A percentile compares a stretch with the other conserved stretches of the same genome.
phyloP scores from a whole-genome alignment of 2,888 invertebrate genomes.

The Slavum lentiscoides region DNA sequence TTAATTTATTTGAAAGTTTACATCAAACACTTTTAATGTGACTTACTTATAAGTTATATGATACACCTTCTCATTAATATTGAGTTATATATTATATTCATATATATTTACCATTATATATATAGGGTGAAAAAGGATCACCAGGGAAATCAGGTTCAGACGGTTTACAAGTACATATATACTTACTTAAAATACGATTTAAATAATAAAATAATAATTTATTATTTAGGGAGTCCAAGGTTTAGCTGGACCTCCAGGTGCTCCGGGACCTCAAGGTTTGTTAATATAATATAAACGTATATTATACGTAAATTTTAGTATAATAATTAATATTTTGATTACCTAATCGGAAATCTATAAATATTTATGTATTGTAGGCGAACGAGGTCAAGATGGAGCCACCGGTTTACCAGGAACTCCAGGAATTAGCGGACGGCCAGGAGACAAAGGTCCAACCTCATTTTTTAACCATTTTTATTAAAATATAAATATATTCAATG shows the following conservation, averaged over 20 bases:
- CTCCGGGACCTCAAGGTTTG: constrained; percentile 66
- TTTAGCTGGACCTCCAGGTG: constrained; percentile 70
- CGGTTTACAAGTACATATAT: constrained; percentile 38
- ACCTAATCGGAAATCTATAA: not conserved
- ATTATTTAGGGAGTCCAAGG: constrained; percentile 67
- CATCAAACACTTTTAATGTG: not conserved
- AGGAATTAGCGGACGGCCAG: constrained; percentile 72
- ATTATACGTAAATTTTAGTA: not conserved
- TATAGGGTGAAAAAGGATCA: constrained; percentile 72
- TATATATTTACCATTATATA: not conserved
- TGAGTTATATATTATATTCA: not conserved
- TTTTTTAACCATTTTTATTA: constrained; percentile 61
- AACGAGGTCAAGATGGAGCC: constrained; percentile 69
- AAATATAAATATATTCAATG: not conserved
- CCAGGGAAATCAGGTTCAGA: constrained; percentile 61
- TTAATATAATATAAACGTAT: not conserved
- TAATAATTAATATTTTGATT: not conserved
- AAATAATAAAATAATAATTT: not conserved
- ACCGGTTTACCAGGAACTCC: constrained; percentile 72
- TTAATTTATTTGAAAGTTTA: not conserved
- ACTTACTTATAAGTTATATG: not conserved
- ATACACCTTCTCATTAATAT: not conserved
- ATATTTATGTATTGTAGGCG: constrained; percentile 66
- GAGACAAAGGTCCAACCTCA: constrained; percentile 62
- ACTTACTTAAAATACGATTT: not conserved